Base-by-base conservation (phyloP, 1,140 invertebrate species). In the Steinernema feltiae region DNA sequence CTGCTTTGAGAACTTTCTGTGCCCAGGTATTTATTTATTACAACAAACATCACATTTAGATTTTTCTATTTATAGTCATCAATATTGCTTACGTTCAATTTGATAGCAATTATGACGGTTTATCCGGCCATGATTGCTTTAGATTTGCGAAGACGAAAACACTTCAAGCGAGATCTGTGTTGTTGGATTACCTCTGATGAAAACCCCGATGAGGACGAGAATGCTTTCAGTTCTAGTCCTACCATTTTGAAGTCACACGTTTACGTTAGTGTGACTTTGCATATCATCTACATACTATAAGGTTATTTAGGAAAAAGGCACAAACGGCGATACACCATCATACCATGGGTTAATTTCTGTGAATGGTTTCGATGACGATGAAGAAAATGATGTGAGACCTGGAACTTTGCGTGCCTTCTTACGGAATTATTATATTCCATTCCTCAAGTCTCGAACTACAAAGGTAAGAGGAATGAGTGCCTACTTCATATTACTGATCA, bases 81-180 rank as follows among this genome's bases (percentile, higher is more conserved):
- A 0, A 92, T 98, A 31, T 88, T 98, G 2, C 89, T 95, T 1
- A 88, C 93, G 1, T 95, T 97, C 87, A 95, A 95, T 88, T 87
- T 95, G 75, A 91, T 91, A 0, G 91, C 93, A 0, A 91, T 94
- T 83, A 85, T 98, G 35, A 87, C 97, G 12, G 91, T 98, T 0
- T 96, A 95, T 84, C 96, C 96, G 0, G 94, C 95, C 0, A 91
- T 98, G 87, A 91, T 97, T 48, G 94, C 94, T 29, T 84, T 97
- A 69, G 94, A 97, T 86, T 87, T 97, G n/a, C 89, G 92, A 21
- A 88, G 94, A 69, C 90, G 92, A 53, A 86, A 91, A 15, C 7
- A 63, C 7, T 21, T 17, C 2, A 63, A 63, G 53, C 12, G 53
- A 21, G 53, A 63, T 63, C 24, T 63, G 53, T 63, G 53, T 21